Base-by-base conservation (phyloP, 2,797 vertebrate genomes). In the Sebastes nivosus region DNA sequence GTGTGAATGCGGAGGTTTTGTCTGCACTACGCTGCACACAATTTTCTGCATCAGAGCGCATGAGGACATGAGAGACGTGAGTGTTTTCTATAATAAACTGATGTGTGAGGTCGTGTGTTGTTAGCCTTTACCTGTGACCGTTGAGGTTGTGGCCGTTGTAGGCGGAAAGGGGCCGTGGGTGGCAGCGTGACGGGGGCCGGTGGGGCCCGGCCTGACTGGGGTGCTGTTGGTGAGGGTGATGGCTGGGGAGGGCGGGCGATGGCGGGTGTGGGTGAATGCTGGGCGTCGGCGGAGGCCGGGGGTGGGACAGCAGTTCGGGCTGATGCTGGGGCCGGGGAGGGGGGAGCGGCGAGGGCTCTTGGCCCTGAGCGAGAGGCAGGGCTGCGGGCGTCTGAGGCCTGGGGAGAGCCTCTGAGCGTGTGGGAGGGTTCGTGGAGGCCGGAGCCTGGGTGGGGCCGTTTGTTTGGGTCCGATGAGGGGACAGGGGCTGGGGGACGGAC, bases 121-220 rank as follows among this genome's bases (percentile, higher is more conserved):
- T 32, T 1, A n/a, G 63, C 32, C 64, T 92, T 92, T 88, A 99
- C 98, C 98, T 98, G 92, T 98, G 93, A 73, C 98, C 97, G 96
- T 98, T 99, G 93, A 98, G 95, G 92, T 95, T 97, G 74, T 97
- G 91, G 91, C 96, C 96, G 96, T 96, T 97, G 91, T 98, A 99
- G 58, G 95, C 94, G 0, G 97, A 97, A 72, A 97, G 87, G 0
- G 97, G 95, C 66, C 97, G 96, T 1, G 96, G 87, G 55, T 97
- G 96, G 92, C 95, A 96, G 90, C 97, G 96, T 0, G 97, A 93
- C 0, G 96, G 90, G 4, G 97, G 96, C 29, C 96, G 95, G 6
- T 94, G 93, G 0, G 97, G 96, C 87, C 97, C 96, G 6, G 96
- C 88, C 77, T 97, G 96, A 89, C 93, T 94, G 69, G 96, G 96